phyloP scores from a whole-genome alignment of 2,888 invertebrate genomes.

The Eutolmus rufibarbis region DNA sequence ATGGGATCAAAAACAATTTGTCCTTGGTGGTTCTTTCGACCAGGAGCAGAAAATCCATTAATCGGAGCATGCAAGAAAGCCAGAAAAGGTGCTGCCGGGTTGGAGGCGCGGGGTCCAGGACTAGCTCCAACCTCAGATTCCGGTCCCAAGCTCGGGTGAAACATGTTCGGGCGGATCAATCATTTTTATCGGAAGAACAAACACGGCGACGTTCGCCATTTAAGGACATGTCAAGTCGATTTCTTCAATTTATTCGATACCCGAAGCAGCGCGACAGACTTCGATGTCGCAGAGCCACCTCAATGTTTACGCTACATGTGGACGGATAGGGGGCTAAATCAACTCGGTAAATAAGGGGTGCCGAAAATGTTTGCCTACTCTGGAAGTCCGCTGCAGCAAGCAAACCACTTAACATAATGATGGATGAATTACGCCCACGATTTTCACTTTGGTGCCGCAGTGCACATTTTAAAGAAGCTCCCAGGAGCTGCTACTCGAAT shows the following conservation, averaged over 20 bases:
- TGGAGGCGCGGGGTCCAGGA: not conserved
- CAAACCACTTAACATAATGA: conserved; percentile 32
- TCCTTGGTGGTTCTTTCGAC: not conserved
- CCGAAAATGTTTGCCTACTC: conserved; percentile 26
- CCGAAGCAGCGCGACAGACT: not conserved
- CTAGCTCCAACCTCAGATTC: not conserved
- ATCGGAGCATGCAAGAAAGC: not conserved
- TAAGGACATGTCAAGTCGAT: conserved; percentile 44
- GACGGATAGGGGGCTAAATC: conserved; percentile 23
- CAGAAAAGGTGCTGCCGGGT: not conserved
- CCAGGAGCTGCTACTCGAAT: not conserved
- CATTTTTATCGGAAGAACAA: conserved; percentile 46
- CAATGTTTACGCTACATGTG: conserved; percentile 24
- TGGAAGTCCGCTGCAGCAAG: conserved; percentile 7
- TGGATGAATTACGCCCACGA: not conserved
- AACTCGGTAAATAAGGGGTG: conserved; percentile 32
- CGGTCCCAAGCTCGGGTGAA: not conserved
- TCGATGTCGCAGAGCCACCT: conserved; percentile 27
- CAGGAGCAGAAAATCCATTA: not conserved
- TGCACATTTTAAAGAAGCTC: not conserved
- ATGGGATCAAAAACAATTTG: not conserved
- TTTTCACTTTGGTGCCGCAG: not conserved
- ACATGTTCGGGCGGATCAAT: conserved; percentile 42
- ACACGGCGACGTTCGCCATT: conserved; percentile 44
- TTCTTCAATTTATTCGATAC: conserved; percentile 41